Evolutionary conservation across 2,113 vertebrate species (phyloP).

Genomic region (Calyptomena viridis): DNA sequence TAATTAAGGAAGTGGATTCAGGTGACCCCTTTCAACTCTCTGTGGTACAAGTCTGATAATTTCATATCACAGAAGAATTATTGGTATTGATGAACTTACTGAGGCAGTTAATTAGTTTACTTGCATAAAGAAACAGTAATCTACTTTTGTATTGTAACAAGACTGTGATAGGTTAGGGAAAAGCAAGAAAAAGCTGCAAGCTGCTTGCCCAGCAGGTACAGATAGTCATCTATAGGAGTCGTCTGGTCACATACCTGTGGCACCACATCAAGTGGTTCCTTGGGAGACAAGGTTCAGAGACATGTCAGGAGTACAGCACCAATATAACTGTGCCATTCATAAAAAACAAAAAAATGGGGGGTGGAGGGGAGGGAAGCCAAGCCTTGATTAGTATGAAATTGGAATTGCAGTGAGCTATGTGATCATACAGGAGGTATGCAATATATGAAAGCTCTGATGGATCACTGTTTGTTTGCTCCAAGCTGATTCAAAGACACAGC

Average conservation of each 20-base stretch:
- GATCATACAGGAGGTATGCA: fast-evolving
- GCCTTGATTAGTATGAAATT: not conserved
- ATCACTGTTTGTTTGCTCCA: not conserved
- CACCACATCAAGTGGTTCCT: not conserved
- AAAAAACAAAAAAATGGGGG: not conserved
- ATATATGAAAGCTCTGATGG: not conserved
- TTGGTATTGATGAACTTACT: not conserved
- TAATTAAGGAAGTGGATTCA: not conserved
- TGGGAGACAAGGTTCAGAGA: not conserved
- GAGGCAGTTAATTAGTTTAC: not conserved
- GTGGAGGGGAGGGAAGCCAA: too few relatives aligned
- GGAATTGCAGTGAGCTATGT: not conserved
- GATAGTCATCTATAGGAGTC: not conserved
- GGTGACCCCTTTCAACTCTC: not conserved
- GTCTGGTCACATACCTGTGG: fast-evolving
- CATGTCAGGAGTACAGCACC: fast-evolving
- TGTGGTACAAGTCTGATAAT: not conserved
- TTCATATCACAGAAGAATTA: not conserved
- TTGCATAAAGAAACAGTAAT: not conserved
- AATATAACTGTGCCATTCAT: not conserved
- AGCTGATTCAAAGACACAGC: not conserved
- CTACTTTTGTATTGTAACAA: not conserved
- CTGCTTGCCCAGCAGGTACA: not conserved
- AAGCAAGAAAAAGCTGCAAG: not conserved
- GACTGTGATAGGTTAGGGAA: not conserved